Evolutionary conservation across 2,888 invertebrate species (phyloP), one percentile per base, ranked within the genome.

Genomic region (Anarsia innoxiella): DNA sequence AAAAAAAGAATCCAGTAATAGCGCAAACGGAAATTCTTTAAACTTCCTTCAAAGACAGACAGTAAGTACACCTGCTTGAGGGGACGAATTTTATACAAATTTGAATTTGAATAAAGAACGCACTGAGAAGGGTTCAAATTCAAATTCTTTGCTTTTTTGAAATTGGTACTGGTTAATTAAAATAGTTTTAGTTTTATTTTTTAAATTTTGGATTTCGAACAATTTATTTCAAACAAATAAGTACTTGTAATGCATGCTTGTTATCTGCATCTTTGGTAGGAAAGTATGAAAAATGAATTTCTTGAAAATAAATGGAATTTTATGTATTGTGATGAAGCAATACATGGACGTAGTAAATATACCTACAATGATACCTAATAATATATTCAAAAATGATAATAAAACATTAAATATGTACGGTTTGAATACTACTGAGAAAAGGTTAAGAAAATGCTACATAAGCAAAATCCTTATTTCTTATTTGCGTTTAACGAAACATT

Each of bases 41-140:
- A 75, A 79, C 69, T 66, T 59, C 64, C 65, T 69, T 75, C 65
- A 76, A 70, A 64, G 54, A 67, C 63, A 59, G n/a, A n/a, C n/a
- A n/a, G n/a, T n/a, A n/a, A n/a, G 56, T 73, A 62, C 78, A 74
- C 72, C 78, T 78, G 78, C 77, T 47, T 44, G 43, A 53, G 70
- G 73, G 70, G 76, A 73, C 73, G 72, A 48, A 51, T 59, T 82
- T 79, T 77, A 63, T 80, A 80, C 72, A 48, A 51, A 63, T 82
- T 79, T 78, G 64, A 83, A 82, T 82, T 62, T 77, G 73, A 82
- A 75, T 73, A n/a, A n/a, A n/a, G 50, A 46, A 54, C 56, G 45
- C 59, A 55, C 66, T n/a, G n/a, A n/a, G n/a, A 77, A 80, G 78
- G 80, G 74, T 70, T 58, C 60, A 26, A 26, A 26, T 10, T 53